Percentiles rank a stretch among this genome's conserved stretches.
Conservation (phyloP, 2,797 vertebrate genomes). For the Echiichthys vipera region DNA sequence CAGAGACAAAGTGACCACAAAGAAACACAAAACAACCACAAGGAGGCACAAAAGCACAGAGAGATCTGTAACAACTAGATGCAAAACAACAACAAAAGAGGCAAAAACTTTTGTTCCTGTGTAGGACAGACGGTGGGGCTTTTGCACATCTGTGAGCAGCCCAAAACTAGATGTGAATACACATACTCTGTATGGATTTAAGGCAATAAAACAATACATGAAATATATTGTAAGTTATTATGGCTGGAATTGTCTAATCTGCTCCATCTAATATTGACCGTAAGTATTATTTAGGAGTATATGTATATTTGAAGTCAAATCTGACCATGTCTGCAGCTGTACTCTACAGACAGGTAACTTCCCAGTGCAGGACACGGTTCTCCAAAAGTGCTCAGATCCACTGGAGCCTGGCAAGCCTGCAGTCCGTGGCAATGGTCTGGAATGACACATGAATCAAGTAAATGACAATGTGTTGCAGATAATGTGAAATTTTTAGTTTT, state of each 20-base stretch:
- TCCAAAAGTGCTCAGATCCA: slow-evolving; percentile 86
- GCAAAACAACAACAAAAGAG: too few species aligned
- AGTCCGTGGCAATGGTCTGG: slow-evolving; percentile 91
- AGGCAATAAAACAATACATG: neutral
- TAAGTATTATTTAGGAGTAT: neutral
- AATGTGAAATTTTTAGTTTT: neutral
- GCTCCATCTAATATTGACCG: neutral
- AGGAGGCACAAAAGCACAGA: too few species aligned
- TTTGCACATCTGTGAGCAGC: too few species aligned
- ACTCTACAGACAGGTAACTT: slow-evolving; percentile 92
- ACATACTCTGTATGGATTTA: neutral
- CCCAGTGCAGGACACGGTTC: slow-evolving; percentile 88
- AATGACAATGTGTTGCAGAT: neutral
- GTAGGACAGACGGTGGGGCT: too few species aligned
- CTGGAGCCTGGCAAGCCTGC: slow-evolving; percentile 90
- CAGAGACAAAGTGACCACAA: too few species aligned
- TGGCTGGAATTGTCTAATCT: neutral
- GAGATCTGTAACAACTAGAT: too few species aligned
- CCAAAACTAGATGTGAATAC: neutral
- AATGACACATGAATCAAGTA: slow-evolving; percentile 29
- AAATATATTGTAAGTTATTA: neutral
- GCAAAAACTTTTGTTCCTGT: too few species aligned
- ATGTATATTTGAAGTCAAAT: slow-evolving; percentile 4
- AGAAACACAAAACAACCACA: too few species aligned
- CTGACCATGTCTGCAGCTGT: slow-evolving; percentile 93